Conservation (phyloP, 2,888 invertebrate species). For the Folsomia candida region DNA sequence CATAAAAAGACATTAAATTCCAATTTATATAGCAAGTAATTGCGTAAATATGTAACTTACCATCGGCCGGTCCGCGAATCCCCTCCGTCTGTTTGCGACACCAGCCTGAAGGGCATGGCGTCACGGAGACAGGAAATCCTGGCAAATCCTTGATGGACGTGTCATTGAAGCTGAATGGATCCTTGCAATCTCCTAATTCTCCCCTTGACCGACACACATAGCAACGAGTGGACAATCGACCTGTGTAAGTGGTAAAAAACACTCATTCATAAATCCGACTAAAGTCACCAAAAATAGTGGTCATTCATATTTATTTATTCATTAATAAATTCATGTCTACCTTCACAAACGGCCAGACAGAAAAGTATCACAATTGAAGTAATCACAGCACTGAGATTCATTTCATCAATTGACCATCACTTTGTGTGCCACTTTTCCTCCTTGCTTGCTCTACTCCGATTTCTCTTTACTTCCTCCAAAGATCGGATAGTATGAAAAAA, state of each 20-base stretch:
- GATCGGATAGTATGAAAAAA: neutral
- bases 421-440: no score
- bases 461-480: neutral
- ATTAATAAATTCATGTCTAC: neutral
- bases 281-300: no score
- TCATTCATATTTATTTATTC: neutral
- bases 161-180: slow-evolving; percentile 76
- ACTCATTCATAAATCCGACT: neutral
- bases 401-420: neutral
- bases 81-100: slow-evolving; percentile 83
- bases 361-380: neutral
- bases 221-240: slow-evolving; percentile 68
- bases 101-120: slow-evolving; percentile 87
- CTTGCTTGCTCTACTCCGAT: neutral
- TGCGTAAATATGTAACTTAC: slow-evolving; percentile 57
- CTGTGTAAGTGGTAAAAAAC: slow-evolving; percentile 10
- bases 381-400: neutral
- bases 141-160: slow-evolving; percentile 68
- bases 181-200: slow-evolving; percentile 82
- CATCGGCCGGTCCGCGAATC: slow-evolving; percentile 70
- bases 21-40: neutral
- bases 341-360: neutral
- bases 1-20: no score
- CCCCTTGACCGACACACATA: slow-evolving; percentile 82
- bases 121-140: slow-evolving; percentile 67